Evolutionary conservation across 2,113 vertebrate genomes (phyloP).

Genomic region (Vireo altiloquus): DNA sequence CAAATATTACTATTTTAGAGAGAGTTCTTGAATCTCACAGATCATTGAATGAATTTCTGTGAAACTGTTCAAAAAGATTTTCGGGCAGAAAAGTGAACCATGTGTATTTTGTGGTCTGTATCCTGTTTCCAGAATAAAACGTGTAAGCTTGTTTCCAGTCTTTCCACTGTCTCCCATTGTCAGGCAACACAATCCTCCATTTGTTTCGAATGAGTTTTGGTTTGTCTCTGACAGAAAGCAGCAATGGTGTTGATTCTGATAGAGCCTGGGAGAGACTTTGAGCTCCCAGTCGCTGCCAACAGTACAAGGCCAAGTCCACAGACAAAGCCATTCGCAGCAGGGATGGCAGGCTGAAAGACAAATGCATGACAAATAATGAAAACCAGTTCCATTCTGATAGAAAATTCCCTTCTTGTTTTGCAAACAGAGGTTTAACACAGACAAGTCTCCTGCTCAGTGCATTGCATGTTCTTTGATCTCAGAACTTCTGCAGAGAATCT

Average conservation of each 20-base stretch:
- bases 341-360: slow-evolving; percentile 4
- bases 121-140: slow-evolving; percentile 61
- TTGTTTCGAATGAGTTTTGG: background rate
- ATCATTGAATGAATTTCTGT: background rate
- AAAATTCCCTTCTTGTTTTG: background rate
- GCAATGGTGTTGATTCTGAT: slow-evolving; percentile 62
- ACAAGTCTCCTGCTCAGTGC: background rate
- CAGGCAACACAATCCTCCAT: slow-evolving; percentile 66
- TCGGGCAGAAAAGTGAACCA: slow-evolving; percentile 75
- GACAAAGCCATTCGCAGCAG: slow-evolving; percentile 56
- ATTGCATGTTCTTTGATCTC: background rate
- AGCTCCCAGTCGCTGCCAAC: slow-evolving; percentile 17
- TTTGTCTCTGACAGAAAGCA: background rate
- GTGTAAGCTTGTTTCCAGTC: slow-evolving; percentile 10
- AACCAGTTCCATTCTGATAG: background rate
- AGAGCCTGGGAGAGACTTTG: background rate
- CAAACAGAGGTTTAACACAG: background rate
- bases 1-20: background rate
- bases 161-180: slow-evolving; percentile 21
- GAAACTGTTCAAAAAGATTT: slow-evolving; percentile 75
- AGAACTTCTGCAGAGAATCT: background rate
- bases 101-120: slow-evolving; percentile 70
- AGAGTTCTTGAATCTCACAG: background rate
- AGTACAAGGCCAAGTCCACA: slow-evolving; percentile 51
- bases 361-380: background rate